Evolutionary conservation across 2,797 vertebrate species (phyloP), one percentile per base, ranked within the genome.

Genomic region (Geotrypetes seraphini): DNA sequence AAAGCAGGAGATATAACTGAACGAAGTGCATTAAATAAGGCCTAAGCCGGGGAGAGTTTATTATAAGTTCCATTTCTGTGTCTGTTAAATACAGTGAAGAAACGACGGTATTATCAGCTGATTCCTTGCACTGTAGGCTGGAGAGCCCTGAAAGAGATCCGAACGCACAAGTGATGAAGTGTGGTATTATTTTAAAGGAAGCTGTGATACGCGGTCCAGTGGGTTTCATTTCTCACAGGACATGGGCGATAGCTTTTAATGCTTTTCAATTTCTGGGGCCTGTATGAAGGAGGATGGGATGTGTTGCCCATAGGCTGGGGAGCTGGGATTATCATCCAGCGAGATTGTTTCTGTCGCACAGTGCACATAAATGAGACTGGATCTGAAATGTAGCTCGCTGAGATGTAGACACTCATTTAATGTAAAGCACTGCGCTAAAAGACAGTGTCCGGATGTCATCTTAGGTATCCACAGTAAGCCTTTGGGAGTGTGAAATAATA

Each of bases 201-300:
- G 45, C 57, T 60, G 36, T 42, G 35, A 25, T 58, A 35, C 43
- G 52, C 63, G 66, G 49, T 69, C 57, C 55, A 65, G 32, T 19
- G 45, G 39, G 18, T 72, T 75, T 63, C 64, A 70, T 71, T 73
- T 73, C 60, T 69, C 52, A 28, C 36, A 44, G 35, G 64, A 52
- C 47, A 71, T 37, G 63, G 69, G 48, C 68, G 65, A 60, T 74
- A 72, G 57, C 60, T 72, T 78, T 78, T 78, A 63, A 78, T 71
- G 71, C 56, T 57, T 60, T 39, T 63, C 62, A 62, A 53, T 78
- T 68, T 72, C 60, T 56, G 45, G 40, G 44, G 36, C 51, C 63
- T 54, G 19, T 50, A 50, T 25, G 14, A 11, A 31, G 65, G 51
- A 33, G 34, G 15, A 52, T 38, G 41, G n/a, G 32, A 60, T 39